Conservation (phyloP, 2,113 vertebrate species). For the Thamnaconus septentrionalis region DNA sequence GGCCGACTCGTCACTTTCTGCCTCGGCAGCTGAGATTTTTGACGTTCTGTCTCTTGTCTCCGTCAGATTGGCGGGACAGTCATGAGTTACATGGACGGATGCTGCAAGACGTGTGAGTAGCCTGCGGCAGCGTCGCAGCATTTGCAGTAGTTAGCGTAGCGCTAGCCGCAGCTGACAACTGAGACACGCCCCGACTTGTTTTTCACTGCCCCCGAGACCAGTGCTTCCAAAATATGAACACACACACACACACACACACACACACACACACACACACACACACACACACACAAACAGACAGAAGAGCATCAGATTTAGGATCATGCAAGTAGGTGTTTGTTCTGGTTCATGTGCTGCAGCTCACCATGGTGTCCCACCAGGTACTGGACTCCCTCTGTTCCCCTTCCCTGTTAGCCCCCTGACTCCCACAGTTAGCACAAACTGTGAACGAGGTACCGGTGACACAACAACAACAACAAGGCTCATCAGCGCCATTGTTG, state of each 20-base stretch:
- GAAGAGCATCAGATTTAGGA: conserved; percentile 41
- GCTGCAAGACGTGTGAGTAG: conserved; percentile 97
- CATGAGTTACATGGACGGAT: conserved; percentile 93
- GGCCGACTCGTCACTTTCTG: too few species aligned
- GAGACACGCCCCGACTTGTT: conserved; percentile 42
- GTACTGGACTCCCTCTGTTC: conserved; percentile 84
- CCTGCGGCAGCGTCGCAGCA: conserved; percentile 27
- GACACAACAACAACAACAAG: conserved; percentile 76
- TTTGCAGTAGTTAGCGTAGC: conserved; percentile 55
- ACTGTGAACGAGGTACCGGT: conserved; percentile 86
- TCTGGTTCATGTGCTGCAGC: conserved; percentile 69
- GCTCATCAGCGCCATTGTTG: conserved; percentile 82
- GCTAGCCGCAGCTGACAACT: conserved; percentile 58
- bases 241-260: too few species aligned
- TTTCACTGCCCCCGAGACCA: conserved; percentile 6
- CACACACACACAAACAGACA: not conserved
- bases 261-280: too few species aligned
- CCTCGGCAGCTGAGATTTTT: too few species aligned
- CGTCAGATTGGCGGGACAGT: conserved; percentile 89
- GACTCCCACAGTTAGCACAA: conserved; percentile 87
- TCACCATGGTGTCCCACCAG: conserved; percentile 82
- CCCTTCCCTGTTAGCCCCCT: conserved; percentile 87
- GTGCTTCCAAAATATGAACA: too few species aligned
- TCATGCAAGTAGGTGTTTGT: conserved; percentile 46
- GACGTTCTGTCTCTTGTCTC: conserved; percentile 16